These are phyloP conservation scores for Pelobates fuscus DNA, from an alignment of 2,113 vertebrate genomes.

Conservation along the genomic window DNA sequence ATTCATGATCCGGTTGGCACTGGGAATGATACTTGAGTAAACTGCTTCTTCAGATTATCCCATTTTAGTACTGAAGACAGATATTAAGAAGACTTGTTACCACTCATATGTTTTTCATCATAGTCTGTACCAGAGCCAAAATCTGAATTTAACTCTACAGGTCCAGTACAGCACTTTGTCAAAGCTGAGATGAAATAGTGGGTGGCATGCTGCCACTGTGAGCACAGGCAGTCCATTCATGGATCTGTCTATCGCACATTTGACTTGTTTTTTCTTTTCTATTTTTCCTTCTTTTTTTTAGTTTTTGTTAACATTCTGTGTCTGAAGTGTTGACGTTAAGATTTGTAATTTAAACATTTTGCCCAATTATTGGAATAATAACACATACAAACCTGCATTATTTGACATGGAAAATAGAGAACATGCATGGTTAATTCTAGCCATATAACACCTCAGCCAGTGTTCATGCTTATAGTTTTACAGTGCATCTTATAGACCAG, in stretches of 20 bases:
- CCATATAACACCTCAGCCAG: too few relatives aligned
- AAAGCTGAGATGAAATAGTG: conserved; percentile 68
- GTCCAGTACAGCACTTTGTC: conserved; percentile 72
- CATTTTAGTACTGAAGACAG: conserved; percentile 76
- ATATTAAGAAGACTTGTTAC: conserved; percentile 80
- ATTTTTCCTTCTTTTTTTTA: too few relatives aligned
- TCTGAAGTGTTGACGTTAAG: too few relatives aligned
- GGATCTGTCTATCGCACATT: conserved; percentile 52
- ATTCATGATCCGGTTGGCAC: conserved; percentile 68
- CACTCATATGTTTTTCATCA: conserved; percentile 92
- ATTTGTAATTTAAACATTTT: too few relatives aligned
- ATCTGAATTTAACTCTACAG: conserved; percentile 78
- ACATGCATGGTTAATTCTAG: too few relatives aligned
- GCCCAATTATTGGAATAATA: too few relatives aligned
- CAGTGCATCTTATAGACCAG: too few relatives aligned
- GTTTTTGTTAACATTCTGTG: too few relatives aligned
- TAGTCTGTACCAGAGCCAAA: conserved; percentile 82
- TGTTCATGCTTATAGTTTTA: too few relatives aligned
- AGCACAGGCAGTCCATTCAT: conserved; percentile 65
- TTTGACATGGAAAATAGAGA: too few relatives aligned
- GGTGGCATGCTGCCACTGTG: conserved; percentile 68
- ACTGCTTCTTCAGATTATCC: conserved; percentile 77
- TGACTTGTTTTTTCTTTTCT: too few relatives aligned
- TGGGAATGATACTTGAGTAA: conserved; percentile 74
- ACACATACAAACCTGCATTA: too few relatives aligned